Conservation (phyloP, 2,888 invertebrate species). For the Zootermopsis nevadensis region DNA sequence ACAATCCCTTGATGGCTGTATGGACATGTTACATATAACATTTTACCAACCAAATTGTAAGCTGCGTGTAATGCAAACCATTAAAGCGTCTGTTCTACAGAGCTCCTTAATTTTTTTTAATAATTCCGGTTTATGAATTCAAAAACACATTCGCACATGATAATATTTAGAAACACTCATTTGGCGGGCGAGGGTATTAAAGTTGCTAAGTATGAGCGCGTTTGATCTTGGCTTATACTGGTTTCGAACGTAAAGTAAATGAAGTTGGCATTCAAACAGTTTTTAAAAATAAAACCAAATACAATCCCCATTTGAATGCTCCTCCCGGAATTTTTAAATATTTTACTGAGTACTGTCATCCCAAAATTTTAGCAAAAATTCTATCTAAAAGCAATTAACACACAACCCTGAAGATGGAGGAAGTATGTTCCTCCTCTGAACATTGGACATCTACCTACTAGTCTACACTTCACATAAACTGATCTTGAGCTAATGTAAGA, state of each 20-base stretch:
- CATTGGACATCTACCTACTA: too few relatives aligned
- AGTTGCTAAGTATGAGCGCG: neutral
- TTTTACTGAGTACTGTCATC: too few relatives aligned
- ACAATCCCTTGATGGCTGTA: too few relatives aligned
- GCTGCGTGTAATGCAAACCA: neutral
- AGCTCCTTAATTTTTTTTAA: neutral
- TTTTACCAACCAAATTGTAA: neutral
- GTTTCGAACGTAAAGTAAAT: neutral
- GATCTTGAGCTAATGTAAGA: too few relatives aligned
- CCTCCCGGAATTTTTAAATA: too few relatives aligned
- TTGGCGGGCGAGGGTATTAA: neutral
- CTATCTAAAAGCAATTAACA: too few relatives aligned
- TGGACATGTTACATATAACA: neutral
- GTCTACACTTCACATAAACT: too few relatives aligned
- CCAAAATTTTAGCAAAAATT: too few relatives aligned
- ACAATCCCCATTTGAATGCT: neutral
- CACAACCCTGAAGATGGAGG: too few relatives aligned
- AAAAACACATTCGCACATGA: neutral
- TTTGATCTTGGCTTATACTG: constrained; percentile 16
- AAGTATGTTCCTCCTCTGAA: too few relatives aligned
- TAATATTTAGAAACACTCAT: neutral
- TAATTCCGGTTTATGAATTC: neutral
- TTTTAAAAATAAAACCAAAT: neutral
- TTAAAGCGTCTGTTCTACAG: neutral
- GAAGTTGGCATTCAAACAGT: neutral